Evolutionary conservation across 1,140 invertebrate species (phyloP), one percentile per base, ranked within the genome.

Genomic region (Stenopsyche tienmushanensis): DNA sequence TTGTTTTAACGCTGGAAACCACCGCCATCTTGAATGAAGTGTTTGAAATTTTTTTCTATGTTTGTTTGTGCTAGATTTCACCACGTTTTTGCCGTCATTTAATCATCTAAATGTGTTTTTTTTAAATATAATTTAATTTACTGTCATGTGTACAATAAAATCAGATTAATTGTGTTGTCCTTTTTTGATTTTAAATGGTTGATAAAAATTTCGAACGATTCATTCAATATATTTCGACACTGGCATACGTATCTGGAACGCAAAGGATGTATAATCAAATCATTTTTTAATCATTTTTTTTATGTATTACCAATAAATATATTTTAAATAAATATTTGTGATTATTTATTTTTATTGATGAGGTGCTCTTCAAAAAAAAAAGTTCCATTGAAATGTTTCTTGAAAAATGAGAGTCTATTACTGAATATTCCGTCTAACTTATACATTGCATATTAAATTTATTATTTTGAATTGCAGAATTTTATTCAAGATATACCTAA

Each of bases 211-310:
- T 60, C 44, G 57, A 60, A 60, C 42, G 42, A 26, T 47, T 47
- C 44, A 26, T 23, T 26, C 20, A 47, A 42, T 20, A 21, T 18
- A 42, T 17, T 58, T 21, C 21, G 57, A 60, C 57, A 60, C 21
- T 60, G 57, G 57, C 57, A 60, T 9, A 60, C 57, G 57, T 49
- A 60, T 47, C 29, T 41, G 57, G 57, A 44, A 26, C 34, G 57
- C 20, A 47, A 42, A 23, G 26, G 20, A 60, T 47, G 42, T 21
- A 34, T n/a, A 41, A 39, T n/a, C 17, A 53, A 5, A 26, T n/a
- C n/a, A 3, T 26, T 53, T 2, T 49, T 21, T 2, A 3, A 10
- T 29, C 29, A 21, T 50, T 23, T 23, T 50, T 50, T 50, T 50
- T 20, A 50, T 29, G 10, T 54, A 15, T 29, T 34, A 15, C 34